A percentile compares a stretch with the other conserved stretches of the same genome.
Conservation (phyloP, 2,797 vertebrate genomes). For the Phrynocephalus vlangalii region DNA sequence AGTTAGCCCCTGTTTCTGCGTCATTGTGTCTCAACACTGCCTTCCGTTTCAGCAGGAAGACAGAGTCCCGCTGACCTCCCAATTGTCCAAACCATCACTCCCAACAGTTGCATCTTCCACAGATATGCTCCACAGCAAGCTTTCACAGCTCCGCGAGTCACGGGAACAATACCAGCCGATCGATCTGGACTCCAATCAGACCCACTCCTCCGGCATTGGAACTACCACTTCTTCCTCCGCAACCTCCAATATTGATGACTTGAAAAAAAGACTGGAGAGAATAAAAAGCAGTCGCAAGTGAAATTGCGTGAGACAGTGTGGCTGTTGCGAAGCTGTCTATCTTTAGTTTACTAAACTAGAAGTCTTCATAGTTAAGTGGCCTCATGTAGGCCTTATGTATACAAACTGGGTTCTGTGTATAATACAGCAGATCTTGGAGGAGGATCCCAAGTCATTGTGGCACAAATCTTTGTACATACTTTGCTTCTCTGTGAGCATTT, state of each 20-base stretch:
- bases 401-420: constrained; percentile 82
- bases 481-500: constrained; percentile 79
- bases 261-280: constrained; percentile 98
- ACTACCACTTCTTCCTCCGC: constrained; percentile 82
- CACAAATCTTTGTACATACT: constrained; percentile 87
- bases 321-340: constrained; percentile 66
- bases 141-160: constrained; percentile 96
- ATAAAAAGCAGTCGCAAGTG: constrained; percentile 99
- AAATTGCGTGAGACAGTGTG: constrained; percentile 56
- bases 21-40: constrained; percentile 32
- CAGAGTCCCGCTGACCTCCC: constrained; percentile 84
- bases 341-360: constrained; percentile 81
- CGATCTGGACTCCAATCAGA: constrained; percentile 86
- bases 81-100: constrained; percentile 89
- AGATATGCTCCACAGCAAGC: constrained; percentile 98
- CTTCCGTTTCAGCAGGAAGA: constrained; percentile 78
- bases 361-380: constrained; percentile 76
- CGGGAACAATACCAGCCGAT: constrained; percentile 92
- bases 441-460: constrained; percentile 71
- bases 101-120: constrained; percentile 92
- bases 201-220: constrained; percentile 81
- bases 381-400: constrained; percentile 77
- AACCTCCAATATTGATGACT: constrained; percentile 93
- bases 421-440: constrained; percentile 78
- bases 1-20: no score